Conservation (phyloP, 2,797 vertebrate species). For the Bradypus variegatus region DNA sequence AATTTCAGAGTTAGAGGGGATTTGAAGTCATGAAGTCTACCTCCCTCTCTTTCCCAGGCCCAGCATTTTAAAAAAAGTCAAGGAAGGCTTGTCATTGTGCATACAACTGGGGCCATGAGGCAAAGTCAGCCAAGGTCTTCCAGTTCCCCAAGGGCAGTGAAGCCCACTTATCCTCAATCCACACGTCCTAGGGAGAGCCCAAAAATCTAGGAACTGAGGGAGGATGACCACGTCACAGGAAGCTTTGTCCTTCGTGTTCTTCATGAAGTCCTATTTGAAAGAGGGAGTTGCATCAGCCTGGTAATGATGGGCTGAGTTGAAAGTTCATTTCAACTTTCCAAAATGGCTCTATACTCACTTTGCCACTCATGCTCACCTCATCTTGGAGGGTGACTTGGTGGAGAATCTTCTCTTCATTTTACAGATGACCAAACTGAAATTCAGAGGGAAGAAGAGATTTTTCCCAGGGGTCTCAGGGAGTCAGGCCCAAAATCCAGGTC, state of each 20-base stretch:
- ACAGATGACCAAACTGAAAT: neutral
- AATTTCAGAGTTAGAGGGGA: neutral
- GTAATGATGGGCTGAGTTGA: neutral
- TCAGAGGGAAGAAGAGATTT: neutral
- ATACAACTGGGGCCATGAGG: neutral
- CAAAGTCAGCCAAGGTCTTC: neutral
- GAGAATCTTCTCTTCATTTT: neutral
- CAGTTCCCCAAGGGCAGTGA: neutral
- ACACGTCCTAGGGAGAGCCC: neutral
- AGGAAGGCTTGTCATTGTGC: neutral
- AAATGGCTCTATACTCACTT: neutral
- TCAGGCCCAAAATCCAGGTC: neutral
- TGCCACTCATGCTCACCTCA: neutral
- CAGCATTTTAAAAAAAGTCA: neutral
- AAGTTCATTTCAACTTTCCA: neutral
- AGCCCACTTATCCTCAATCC: neutral
- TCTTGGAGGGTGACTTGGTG: neutral
- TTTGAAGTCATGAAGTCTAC: neutral
- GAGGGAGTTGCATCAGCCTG: too few species aligned
- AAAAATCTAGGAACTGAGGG: neutral
- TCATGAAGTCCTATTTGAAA: neutral
- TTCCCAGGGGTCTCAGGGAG: neutral
- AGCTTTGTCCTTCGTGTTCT: neutral
- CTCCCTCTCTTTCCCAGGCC: neutral
- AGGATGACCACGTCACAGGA: fast-evolving